Evolutionary conservation across 2,797 vertebrate genomes (phyloP), one percentile per base, ranked within the genome.

Genomic region (Channallabes apus): DNA sequence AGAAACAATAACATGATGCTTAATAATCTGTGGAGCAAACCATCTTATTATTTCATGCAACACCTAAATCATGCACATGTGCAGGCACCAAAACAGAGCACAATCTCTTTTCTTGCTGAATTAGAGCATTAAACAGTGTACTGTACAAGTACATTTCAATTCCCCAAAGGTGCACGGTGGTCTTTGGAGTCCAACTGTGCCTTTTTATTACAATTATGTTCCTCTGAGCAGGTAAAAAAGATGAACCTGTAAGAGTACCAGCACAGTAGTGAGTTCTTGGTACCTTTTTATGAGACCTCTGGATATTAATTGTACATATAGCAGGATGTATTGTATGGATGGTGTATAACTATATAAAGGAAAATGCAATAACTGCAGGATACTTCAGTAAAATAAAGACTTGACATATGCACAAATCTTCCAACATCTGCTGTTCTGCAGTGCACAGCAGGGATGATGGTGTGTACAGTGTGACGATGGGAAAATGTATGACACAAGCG

Each of bases 371-470:
- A 62, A 62, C 35, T 64, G 38, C 35, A 27, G 18, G 27, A 8
- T 20, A 51, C 4, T 27, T 80, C 8, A 27, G 4, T 62, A 41
- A 62, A 79, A 62, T 77, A 77, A 59, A 59, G 77, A 18, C 75
- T 6, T 77, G 75, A 35, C 75, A 59, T 59, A 20, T 78, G 76
- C 3, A 8, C 58, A 38, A 24, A 35, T 80, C 59, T 17, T 41
- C 12, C 35, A 80, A 27, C 77, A 46, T 64, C 77, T 80, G 77
- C 15, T 80, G 35, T 3, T 51, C 61, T 80, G 61, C 35, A 79
- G 59, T 3, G 11, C 58, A 17, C 22, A 61, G 20, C 20, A 78
- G 54, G 4, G 29, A 20, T 58, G 73, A 22, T 76, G 72, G n/a
- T 27, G 46, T 76, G 73, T 51, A 32, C 51, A 32, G 73, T 20